Evolutionary conservation across 2,888 invertebrate genomes (phyloP), one percentile per base, ranked within the genome.

Genomic region (Gandaritis pyraliata): DNA sequence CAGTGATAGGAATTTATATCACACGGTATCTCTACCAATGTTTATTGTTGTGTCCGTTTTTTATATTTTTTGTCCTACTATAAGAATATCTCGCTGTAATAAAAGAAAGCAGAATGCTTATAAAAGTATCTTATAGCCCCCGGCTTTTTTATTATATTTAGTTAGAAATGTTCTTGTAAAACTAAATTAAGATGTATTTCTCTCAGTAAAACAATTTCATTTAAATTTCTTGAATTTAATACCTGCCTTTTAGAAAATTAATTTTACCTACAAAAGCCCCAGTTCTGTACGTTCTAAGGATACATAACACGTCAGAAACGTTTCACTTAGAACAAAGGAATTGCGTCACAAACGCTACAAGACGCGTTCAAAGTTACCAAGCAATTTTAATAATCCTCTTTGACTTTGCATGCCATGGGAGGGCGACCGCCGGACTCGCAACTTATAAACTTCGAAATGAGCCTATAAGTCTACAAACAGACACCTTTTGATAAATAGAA

Each of bases 41-140:
- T n/a, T n/a, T n/a, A n/a, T n/a, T 23, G 23, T 23, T 23, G 23
- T 23, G 23, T 23, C 23, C 6, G 1, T 23, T 23, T 23, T 23
- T 5, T 5, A 23, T 23, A 2, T 39, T 39, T 39, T 6, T 38
- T n/a, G 3, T 39, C 2, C 15, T 15, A 13, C 13, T 2, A 15
- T 7, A 15, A n/a, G n/a, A n/a, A n/a, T n/a, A 15, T 13, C 6
- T 15, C 13, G 16, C 13, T 49, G 16, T 36, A 36, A 50, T 38
- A 38, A 50, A 38, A 50, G 18, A 49, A 49, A 49, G 8, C 16
- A 18, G 16, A 38, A n/a, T 38, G 12, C 38, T 50, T 36, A 6
- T 11, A 18, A 36, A 16, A n/a, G 50, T n/a, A 18, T 38, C 5
- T 18, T 4, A 18, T n/a, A 50, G 50, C 50, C 38, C 8, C 2